Conservation (phyloP, 2,888 invertebrate genomes). For the Silvanus unidentatus region DNA sequence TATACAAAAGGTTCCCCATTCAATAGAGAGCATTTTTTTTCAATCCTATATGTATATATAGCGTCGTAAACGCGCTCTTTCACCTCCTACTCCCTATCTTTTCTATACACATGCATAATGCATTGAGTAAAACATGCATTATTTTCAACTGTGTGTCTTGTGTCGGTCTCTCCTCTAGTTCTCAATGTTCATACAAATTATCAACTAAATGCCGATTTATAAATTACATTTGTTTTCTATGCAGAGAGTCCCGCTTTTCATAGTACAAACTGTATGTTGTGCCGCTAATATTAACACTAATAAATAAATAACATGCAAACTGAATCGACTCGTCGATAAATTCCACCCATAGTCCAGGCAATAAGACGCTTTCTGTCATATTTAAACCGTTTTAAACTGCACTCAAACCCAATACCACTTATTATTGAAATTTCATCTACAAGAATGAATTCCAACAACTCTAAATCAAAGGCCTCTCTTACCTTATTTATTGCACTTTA, state of each 20-base stretch:
- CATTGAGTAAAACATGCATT: constrained; percentile 22
- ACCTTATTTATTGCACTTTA: too few species aligned
- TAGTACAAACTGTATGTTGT: constrained; percentile 14
- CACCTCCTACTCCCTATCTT: constrained; percentile 24
- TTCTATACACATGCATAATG: constrained; percentile 21
- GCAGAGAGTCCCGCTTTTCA: constrained; percentile 17
- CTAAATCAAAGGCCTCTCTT: too few species aligned
- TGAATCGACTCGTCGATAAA: background rate
- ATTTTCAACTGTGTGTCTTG: constrained; percentile 23
- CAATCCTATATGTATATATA: background rate
- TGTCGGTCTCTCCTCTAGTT: background rate
- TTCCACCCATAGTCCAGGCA: too few species aligned
- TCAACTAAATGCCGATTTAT: constrained; percentile 29
- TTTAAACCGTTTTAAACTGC: too few species aligned
- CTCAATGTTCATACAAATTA: constrained; percentile 28
- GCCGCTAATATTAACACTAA: constrained; percentile 18
- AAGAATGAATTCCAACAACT: too few species aligned
- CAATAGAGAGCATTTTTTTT: background rate
- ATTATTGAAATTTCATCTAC: too few species aligned
- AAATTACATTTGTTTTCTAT: constrained; percentile 26
- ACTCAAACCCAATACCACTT: too few species aligned
- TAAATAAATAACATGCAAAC: constrained; percentile 15
- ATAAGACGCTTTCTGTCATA: too few species aligned
- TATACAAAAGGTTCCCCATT: background rate
- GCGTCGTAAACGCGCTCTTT: background rate